Conservation (phyloP, 2,888 invertebrate genomes). For the Idaea straminata region DNA sequence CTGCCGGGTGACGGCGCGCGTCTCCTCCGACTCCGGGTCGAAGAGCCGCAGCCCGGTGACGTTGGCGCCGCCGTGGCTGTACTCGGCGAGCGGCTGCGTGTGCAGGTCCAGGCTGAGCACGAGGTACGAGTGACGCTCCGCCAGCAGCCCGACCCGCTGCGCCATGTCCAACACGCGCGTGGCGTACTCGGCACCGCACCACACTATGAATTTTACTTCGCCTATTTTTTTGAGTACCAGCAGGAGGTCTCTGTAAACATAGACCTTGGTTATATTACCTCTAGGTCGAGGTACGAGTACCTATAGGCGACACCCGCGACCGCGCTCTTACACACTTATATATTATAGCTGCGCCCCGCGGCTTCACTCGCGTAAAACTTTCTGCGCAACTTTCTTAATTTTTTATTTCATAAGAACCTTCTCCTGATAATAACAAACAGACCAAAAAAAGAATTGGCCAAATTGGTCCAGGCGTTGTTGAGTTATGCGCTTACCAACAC, state of each 20-base stretch:
- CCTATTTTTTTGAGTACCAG: slow-evolving; percentile 63
- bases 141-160: slow-evolving; percentile 68
- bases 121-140: slow-evolving; percentile 56
- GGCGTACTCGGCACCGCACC: slow-evolving; percentile 55
- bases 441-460: too few relatives aligned
- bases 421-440: too few relatives aligned
- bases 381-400: too few relatives aligned
- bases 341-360: too few relatives aligned
- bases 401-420: too few relatives aligned
- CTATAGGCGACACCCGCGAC: too few relatives aligned
- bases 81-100: slow-evolving; percentile 47
- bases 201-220: slow-evolving; percentile 52
- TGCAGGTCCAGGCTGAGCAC: slow-evolving; percentile 60
- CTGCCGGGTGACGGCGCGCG: slow-evolving; percentile 29
- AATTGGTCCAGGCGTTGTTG: too few relatives aligned
- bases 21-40: slow-evolving; percentile 46
- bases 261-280: too few relatives aligned
- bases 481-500: too few relatives aligned
- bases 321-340: too few relatives aligned
- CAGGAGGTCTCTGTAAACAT: slow-evolving; percentile 45
- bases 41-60: slow-evolving; percentile 59
- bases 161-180: slow-evolving; percentile 63
- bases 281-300: too few relatives aligned
- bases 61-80: slow-evolving; percentile 69
- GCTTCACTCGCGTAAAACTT: too few relatives aligned